These are phyloP conservation scores for Diadema setosum DNA, from an alignment of 35 echinoderm and acorn worm genomes.

Conservation along the genomic window DNA sequence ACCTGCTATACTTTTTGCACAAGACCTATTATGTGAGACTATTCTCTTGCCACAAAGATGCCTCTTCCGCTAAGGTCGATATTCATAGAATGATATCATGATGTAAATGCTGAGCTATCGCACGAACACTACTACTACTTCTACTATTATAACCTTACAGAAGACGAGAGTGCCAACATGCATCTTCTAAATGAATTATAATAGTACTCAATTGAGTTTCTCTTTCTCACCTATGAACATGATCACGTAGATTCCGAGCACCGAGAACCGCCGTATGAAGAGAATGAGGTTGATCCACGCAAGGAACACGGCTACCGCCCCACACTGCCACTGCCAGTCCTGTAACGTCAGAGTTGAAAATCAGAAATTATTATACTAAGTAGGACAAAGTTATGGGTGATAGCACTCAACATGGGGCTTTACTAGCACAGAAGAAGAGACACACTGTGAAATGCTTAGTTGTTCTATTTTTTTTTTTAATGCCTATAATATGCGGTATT, in stretches of 20 bases:
- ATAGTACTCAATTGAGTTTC: too few relatives aligned
- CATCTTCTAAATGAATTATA: too few relatives aligned
- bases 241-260: slow-evolving; percentile 54
- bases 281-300: slow-evolving; percentile 61
- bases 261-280: slow-evolving; percentile 35
- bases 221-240: slow-evolving; percentile 65
- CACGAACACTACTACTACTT: background rate
- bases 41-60: background rate
- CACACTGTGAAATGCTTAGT: background rate
- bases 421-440: background rate
- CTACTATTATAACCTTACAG: background rate
- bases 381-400: background rate
- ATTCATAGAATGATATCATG: background rate
- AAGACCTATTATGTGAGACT: too few relatives aligned
- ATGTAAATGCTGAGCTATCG: background rate
- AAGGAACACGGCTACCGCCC: slow-evolving; percentile 33
- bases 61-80: background rate
- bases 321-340: slow-evolving; percentile 73
- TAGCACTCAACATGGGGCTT: background rate
- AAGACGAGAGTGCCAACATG: too few relatives aligned
- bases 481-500: background rate
- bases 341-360: background rate
- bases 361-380: background rate
- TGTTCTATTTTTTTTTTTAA: background rate
- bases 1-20: too few relatives aligned